phyloP scores from a whole-genome alignment of 2,888 invertebrate genomes.

The Norana najaformis region DNA sequence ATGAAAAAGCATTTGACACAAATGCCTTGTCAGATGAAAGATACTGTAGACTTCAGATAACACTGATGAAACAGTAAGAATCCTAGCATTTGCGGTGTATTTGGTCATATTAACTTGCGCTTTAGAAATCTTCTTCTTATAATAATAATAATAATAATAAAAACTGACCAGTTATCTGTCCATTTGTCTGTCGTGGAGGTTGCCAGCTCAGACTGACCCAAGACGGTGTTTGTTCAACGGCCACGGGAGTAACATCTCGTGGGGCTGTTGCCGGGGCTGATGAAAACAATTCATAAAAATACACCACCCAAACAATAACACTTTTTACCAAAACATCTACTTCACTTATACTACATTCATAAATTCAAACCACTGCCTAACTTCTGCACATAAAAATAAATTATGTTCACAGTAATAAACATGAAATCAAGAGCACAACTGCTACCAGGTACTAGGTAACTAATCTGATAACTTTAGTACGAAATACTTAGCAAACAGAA shows the following conservation, averaged over 20 bases:
- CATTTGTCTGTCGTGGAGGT: constrained; percentile 84
- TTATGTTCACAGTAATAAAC: no score
- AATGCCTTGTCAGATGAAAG: no score
- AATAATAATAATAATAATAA: no score
- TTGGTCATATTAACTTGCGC: background rate
- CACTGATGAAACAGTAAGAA: background rate
- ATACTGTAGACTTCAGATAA: background rate
- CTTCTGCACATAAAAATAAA: no score
- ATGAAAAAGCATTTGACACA: no score
- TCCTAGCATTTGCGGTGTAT: background rate
- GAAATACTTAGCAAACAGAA: no score
- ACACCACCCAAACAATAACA: background rate
- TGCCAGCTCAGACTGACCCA: constrained; percentile 82
- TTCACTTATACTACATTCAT: no score
- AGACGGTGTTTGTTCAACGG: constrained; percentile 71
- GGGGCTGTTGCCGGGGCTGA: constrained; percentile 82
- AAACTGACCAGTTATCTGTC: constrained; percentile 69
- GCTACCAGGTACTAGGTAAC: no score
- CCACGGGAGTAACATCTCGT: constrained; percentile 78
- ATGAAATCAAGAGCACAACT: no score
- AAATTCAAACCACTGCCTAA: no score
- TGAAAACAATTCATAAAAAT: background rate
- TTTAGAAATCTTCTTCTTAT: no score
- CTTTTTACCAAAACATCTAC: background rate
- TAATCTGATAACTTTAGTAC: no score